Evolutionary conservation across 2,888 invertebrate genomes (phyloP).

Genomic region (Acronicta leporina): DNA sequence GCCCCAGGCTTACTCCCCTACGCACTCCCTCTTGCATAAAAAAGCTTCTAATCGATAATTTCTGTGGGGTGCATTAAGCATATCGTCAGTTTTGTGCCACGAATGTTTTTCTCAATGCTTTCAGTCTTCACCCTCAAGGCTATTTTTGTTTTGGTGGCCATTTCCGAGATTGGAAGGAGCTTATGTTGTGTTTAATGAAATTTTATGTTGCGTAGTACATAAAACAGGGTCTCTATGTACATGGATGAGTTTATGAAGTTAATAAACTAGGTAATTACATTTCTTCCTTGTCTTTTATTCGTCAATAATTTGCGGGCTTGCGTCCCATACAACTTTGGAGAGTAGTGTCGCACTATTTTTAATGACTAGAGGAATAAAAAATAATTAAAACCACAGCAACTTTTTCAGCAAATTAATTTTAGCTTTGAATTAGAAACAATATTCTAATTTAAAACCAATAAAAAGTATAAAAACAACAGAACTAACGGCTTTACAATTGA

Average conservation of each 20-base stretch:
- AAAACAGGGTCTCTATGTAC: slow-evolving; percentile 34
- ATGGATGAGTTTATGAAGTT: slow-evolving; percentile 30
- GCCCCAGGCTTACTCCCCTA: slow-evolving; percentile 83
- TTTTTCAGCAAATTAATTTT: slow-evolving; percentile 3
- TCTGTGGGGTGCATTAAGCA: slow-evolving; percentile 90
- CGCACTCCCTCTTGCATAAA: slow-evolving; percentile 89
- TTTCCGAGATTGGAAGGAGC: slow-evolving; percentile 77
- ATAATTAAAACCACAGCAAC: not conserved
- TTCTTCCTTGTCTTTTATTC: not conserved
- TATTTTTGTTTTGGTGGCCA: slow-evolving; percentile 83
- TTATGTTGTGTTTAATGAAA: slow-evolving; percentile 62
- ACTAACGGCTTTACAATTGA: slow-evolving; percentile 76
- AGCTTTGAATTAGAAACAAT: slow-evolving; percentile 9
- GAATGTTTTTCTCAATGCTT: slow-evolving; percentile 87
- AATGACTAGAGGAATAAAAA: not conserved
- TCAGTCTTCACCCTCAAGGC: slow-evolving; percentile 85
- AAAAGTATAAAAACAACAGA: slow-evolving; percentile 37
- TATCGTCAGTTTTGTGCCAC: slow-evolving; percentile 82
- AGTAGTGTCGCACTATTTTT: not conserved
- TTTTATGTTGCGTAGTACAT: slow-evolving; percentile 54
- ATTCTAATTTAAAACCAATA: slow-evolving; percentile 51
- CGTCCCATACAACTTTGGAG: not conserved
- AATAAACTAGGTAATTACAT: slow-evolving; percentile 12
- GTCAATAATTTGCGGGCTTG: not conserved
- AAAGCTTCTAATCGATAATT: slow-evolving; percentile 90